Evolutionary conservation across 2,113 vertebrate species (phyloP), one percentile per base, ranked within the genome.

Genomic region (Nestor notabilis): DNA sequence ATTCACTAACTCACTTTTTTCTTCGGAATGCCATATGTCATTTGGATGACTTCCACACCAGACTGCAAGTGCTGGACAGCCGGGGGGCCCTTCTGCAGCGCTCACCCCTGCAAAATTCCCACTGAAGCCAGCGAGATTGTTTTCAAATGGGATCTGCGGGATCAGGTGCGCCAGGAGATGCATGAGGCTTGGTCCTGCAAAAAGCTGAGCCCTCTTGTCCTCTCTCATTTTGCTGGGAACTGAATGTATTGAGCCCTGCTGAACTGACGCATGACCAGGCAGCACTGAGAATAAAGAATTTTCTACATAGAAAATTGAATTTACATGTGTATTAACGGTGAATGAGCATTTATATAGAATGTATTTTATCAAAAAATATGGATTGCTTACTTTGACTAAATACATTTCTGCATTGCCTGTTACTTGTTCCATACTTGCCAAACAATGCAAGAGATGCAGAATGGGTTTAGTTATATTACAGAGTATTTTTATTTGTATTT

Each of bases 311-410:
- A 92, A 87, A 63, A 94, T 63, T 46, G 84, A 75, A 95, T 97
- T 96, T 85, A 83, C 70, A 7, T 94, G 53, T 89, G 92, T 93
- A 96, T 93, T 81, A 82, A 96, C 92, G 79, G 86, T 93, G 91
- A 96, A 92, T 83, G 75, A 95, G 56, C 79, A 71, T 96, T 94
- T 95, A 80, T 94, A 94, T 74, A 95, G 94, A 96, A 97, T 95
- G 90, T 96, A 88, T 97, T 97, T 96, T 94, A 95, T 93, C 39
- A 44, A 83, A 92, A 95, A 89, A 41, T 50, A 75, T 3, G 74
- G 72, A 77, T 95, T 93, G 81, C 79, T 83, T 94, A 78, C 91
- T 93, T 97, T 86, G 80, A 97, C 96, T 94, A 77, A 84, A 86
- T 87, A 84, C 84, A 85, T 84, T 93, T 91, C 66, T 90, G 56